A percentile compares a stretch with the other conserved stretches of the same genome.
Conservation (phyloP, 2,113 vertebrate genomes). For the Malaclemys terrapin region DNA sequence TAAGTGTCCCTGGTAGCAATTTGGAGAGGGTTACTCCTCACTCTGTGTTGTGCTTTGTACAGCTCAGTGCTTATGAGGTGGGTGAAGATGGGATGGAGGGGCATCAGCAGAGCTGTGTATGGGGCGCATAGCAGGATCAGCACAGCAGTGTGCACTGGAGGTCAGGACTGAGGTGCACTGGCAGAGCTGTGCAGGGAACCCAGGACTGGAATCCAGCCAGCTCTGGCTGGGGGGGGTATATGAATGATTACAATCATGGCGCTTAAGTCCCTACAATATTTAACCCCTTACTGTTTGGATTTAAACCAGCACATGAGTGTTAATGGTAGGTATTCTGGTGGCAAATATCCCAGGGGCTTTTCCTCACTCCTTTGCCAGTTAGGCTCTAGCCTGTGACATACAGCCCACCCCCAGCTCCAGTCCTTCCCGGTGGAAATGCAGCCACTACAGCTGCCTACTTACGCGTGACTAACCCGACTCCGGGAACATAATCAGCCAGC, state of each 20-base stretch:
- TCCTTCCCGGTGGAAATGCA: fast-evolving
- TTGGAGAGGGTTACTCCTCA: neutral
- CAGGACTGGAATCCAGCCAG: neutral
- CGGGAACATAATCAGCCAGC: slow-evolving; percentile 91
- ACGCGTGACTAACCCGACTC: slow-evolving; percentile 91
- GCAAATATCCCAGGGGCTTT: neutral
- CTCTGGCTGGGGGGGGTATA: neutral
- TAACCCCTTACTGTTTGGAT: neutral
- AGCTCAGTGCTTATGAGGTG: neutral
- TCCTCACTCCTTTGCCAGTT: neutral
- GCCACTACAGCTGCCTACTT: slow-evolving; percentile 65
- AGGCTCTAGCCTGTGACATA: neutral
- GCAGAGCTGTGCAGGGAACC: neutral
- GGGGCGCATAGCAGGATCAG: neutral
- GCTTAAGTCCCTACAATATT: neutral
- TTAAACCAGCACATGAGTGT: neutral
- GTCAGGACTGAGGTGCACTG: neutral
- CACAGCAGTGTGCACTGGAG: neutral
- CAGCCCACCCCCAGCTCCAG: fast-evolving
- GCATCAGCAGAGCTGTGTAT: neutral
- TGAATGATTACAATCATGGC: neutral
- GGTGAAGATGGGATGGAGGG: neutral
- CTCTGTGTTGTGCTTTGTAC: neutral
- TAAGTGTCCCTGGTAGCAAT: neutral
- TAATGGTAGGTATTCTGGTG: neutral